Conservation (phyloP, 2,888 invertebrate species). For the Leucophenga montana region DNA sequence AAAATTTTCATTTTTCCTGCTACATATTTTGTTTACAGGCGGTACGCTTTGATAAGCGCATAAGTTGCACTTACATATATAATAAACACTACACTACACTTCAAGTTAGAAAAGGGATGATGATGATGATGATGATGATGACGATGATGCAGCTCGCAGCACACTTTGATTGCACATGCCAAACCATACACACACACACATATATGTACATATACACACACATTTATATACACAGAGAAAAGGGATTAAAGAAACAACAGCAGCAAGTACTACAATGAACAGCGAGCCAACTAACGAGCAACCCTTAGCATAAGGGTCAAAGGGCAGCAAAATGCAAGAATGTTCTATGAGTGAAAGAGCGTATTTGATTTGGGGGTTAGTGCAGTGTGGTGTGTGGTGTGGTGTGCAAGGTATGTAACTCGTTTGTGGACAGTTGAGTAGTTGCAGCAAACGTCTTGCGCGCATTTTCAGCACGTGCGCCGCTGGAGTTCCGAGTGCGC, state of each 20-base stretch:
- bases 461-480: constrained; percentile 18
- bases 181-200: background rate
- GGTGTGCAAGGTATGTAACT: background rate
- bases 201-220: background rate
- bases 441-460: background rate
- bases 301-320: no score
- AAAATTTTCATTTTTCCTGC: background rate
- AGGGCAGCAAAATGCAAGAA: no score
- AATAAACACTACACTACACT: no score
- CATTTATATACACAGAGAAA: background rate
- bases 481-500: background rate
- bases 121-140: background rate
- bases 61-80: constrained; percentile 34
- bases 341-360: no score
- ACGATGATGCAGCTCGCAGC: background rate
- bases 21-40: constrained; percentile 7
- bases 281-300: no score
- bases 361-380: background rate
- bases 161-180: background rate
- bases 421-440: background rate
- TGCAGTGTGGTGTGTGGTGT: constrained; percentile 8
- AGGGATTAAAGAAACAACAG: no score
- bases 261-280: no score
- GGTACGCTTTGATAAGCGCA: constrained; percentile 11
- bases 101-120: background rate